phyloP scores from a whole-genome alignment of 2,888 invertebrate species.

The Heliconius hortense region DNA sequence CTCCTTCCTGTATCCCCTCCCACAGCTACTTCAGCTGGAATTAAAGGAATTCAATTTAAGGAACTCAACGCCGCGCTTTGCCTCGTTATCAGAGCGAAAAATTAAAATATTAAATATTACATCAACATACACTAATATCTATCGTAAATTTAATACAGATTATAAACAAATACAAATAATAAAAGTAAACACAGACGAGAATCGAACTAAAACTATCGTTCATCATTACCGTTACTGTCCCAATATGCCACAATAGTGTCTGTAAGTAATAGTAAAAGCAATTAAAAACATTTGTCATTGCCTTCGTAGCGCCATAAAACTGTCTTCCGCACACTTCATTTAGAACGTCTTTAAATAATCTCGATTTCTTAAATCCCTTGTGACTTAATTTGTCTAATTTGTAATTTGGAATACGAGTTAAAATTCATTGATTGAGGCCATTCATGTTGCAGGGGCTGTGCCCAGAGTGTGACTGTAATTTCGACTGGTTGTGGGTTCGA shows the following conservation, averaged over 20 bases:
- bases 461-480: no score
- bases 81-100: not conserved
- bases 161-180: no score
- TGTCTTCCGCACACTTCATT: constrained; percentile 21
- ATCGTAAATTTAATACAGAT: no score
- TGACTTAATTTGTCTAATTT: not conserved
- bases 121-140: no score
- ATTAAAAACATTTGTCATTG: constrained; percentile 24
- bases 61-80: not conserved
- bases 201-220: not conserved
- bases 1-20: no score
- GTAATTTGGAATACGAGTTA: not conserved
- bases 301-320: constrained; percentile 21
- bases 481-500: no score
- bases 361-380: not conserved
- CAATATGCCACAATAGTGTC: not conserved
- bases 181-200: not conserved
- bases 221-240: not conserved
- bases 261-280: not conserved
- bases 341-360: constrained; percentile 3
- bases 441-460: no score
- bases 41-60: not conserved
- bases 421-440: no score
- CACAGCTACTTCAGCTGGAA: no score
- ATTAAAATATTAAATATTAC: not conserved